Evolutionary conservation across 2,797 vertebrate species (phyloP).

Genomic region (Rhinichthys osculus): DNA sequence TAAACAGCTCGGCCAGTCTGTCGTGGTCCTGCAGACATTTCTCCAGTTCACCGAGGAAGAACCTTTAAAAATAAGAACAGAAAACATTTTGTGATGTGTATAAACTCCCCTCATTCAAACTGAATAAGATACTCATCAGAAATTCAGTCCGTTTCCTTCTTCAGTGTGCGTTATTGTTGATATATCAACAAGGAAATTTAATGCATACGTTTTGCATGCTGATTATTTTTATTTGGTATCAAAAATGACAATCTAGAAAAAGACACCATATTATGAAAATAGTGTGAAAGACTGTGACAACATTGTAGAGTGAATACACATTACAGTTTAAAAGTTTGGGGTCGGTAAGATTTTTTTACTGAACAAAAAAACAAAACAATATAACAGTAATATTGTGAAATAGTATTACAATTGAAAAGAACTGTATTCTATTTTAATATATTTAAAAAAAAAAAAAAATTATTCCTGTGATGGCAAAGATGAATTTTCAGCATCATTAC

Average conservation of each 20-base stretch:
- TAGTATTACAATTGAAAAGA: background rate
- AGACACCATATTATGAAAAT: background rate
- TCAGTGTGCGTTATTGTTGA: background rate
- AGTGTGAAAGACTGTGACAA: background rate
- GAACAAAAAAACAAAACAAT: background rate
- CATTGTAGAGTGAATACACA: background rate
- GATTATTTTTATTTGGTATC: background rate
- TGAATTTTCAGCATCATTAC: background rate
- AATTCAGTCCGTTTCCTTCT: conserved; percentile 9
- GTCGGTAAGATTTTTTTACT: background rate
- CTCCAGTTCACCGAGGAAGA: conserved; percentile 95
- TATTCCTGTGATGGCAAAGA: background rate
- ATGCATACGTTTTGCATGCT: conserved; percentile 6
- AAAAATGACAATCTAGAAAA: background rate
- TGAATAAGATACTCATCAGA: background rate
- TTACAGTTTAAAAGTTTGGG: background rate
- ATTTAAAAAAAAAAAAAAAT: too few relatives aligned
- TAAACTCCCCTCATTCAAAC: background rate
- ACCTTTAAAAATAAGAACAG: conserved; percentile 76
- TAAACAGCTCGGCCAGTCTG: conserved; percentile 93
- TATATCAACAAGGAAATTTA: conserved; percentile 29
- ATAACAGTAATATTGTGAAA: background rate
- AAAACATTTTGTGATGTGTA: background rate
- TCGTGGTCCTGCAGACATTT: conserved; percentile 93
- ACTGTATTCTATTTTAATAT: background rate